Evolutionary conservation across 1,140 invertebrate species (phyloP), one percentile per base, ranked within the genome.

Genomic region (Caenorhabditis remanei): DNA sequence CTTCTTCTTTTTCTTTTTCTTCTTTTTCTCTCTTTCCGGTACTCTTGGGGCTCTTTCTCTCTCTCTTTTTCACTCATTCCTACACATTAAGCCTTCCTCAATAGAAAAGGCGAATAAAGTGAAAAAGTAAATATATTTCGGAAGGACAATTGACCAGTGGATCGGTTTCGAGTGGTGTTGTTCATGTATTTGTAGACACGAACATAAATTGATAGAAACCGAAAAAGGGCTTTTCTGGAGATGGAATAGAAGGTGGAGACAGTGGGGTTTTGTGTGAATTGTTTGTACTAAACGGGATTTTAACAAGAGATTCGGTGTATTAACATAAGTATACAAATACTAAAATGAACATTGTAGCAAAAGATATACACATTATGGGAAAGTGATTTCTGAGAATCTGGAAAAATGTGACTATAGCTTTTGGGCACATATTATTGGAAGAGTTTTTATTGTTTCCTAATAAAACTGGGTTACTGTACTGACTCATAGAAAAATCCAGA

Each of bases 91-190:
- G 71, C 71, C 46, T 79, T 79, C 71, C 71, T 79, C 71, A 50
- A 79, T 79, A 79, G 71, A 79, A 79, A 79, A 79, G 65, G 71
- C 40, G 71, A 79, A 79, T 79, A 79, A 79, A 79, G 71, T 79
- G 71, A 79, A 79, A 79, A 79, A 79, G 71, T 79, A 48, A 79
- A 79, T 53, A 79, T 24, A 16, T 32, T 11, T 63, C 61, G 61
- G 61, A 63, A 63, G 71, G 71, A 79, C 71, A 79, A 79, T 79
- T 79, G 71, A 79, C 71, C 19, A 79, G 71, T 50, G 71, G 71
- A 79, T 79, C 71, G 71, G 71, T 79, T 79, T 79, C 71, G 46
- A 79, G 71, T 79, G 71, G 61, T 63, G 61, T 63, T 63, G n/a
- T 63, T 63, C 61, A 63, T 63, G 61, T 63, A 50, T 79, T 24